Percentiles rank a stretch among this genome's conserved stretches.
Evolutionary conservation across 2,888 invertebrate genomes (phyloP).

Genomic region (Tanytarsus gracilentus): DNA sequence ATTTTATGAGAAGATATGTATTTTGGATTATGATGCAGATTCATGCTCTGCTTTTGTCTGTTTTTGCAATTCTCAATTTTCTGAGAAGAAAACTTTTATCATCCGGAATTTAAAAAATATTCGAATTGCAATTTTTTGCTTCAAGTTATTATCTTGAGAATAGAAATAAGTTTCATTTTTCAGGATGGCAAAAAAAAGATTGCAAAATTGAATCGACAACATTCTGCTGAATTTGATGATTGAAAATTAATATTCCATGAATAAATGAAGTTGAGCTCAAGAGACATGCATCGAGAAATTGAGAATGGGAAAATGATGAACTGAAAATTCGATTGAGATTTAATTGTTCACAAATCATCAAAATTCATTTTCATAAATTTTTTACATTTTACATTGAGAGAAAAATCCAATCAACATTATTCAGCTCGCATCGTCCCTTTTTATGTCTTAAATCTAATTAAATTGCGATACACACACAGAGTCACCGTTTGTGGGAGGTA

Average conservation of each 20-base stretch:
- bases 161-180: neutral
- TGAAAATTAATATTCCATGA: conserved; percentile 28
- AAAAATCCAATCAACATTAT: neutral
- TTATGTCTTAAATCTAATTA: conserved; percentile 16
- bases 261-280: neutral
- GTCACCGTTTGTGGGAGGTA: no score
- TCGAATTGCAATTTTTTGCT: neutral
- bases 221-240: conserved; percentile 9
- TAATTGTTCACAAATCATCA: no score
- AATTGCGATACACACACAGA: conserved; percentile 25
- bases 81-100: neutral
- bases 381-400: no score
- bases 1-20: no score
- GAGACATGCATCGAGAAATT: no score
- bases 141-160: neutral
- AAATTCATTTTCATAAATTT: no score
- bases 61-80: no score
- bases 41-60: no score
- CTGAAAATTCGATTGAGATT: no score
- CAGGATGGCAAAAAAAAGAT: neutral
- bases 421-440: neutral
- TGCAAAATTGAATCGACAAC: neutral
- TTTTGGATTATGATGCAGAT: no score
- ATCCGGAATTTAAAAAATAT: neutral
- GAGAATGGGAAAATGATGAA: conserved; percentile 13